Base-by-base conservation (phyloP, 2,888 invertebrate species). In the Asteroscopus sphinx region DNA sequence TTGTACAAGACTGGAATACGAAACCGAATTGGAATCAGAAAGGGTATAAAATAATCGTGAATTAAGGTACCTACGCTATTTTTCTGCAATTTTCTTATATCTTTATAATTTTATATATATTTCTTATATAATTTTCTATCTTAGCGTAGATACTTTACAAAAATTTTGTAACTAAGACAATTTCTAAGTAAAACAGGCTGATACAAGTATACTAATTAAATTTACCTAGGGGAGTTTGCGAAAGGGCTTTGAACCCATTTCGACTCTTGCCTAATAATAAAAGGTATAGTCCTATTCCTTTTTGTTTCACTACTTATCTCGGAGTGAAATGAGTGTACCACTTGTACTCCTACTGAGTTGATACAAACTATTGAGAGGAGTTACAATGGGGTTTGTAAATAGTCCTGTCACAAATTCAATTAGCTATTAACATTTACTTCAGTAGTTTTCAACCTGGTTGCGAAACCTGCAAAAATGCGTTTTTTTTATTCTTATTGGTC, bases 1-100 rank as follows among this genome's bases (percentile, higher is more conserved):
- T 68, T 72, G 54, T 75, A 75, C 76, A 68, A 67, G 68, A 62
- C 71, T 65, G 48, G 67, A 66, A 72, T 76, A 65, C 56, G 47
- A 72, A 63, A 40, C 32, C 1, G 15, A 37, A 37, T 71, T 37
- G 26, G 58, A 58, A 48, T 67, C 59, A 36, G 35, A 52, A 52
- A 44, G 5, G 7, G 45, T 12, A 9, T 70, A 28, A 49, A 70
- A 49, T 46, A 30, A 51, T 39, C 16, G 17, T 13, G 28, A 52
- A 71, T 46, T 40, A 30, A 17, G 25, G 35, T 36, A 6, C 13
- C 2, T 30, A 17, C 21, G 13, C 6, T 36, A 26, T 26, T 47
- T 39, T 21, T 16, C 44, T 46, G 36, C 12, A n/a, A n/a, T 67
- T 47, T 44, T 26, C 25, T 32, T 26, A 54, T n/a, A n/a, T n/a